Base-by-base conservation (phyloP, 2,113 vertebrate species). In the Gorsachius goisagi region DNA sequence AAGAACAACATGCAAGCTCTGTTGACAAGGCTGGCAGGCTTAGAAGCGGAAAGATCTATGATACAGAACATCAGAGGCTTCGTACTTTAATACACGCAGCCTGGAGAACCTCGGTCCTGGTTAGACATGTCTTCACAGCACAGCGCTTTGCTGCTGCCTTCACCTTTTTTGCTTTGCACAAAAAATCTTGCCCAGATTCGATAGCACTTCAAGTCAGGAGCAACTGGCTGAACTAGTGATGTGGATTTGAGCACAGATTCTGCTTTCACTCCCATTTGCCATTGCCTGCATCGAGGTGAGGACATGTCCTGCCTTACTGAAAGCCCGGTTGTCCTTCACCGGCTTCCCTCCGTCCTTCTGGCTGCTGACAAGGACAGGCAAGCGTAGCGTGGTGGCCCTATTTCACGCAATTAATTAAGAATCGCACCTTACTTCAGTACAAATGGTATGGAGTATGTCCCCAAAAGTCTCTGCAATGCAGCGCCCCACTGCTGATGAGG, bases 311-410 rank as follows among this genome's bases (percentile, higher is more conserved):
- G 81, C 8, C 2, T 55, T 30, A 37, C 44, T 44, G 33, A 67
- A 74, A 58, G 17, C 39, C 32, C 9, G 3, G 1, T 32, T 71
- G 71, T 39, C 84, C 47, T 83, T 74, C 16, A 21, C 17, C 5
- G 9, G 33, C 17, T 47, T 85, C 89, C 26, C 23, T 60, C 45
- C 21, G 66, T 26, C 35, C 45, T 41, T 52, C 75, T 62, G 64
- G 8, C 32, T 20, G n/a, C 53, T 41, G 26, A n/a, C 1, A 11
- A 58, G 39, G n/a, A 83, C 13, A 24, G 35, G 63, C 32, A 50
- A 56, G 44, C 0, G 0, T 16, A 37, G 62, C 5, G 5, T 26
- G 20, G 27, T 62, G 47, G 11, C 44, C 63, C 11, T 16, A 16
- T 68, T 53, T 80, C 49, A 56, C 15, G 60, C 7, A 11, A 19